Evolutionary conservation across 2,113 vertebrate species (phyloP), one percentile per base, ranked within the genome.

Genomic region (Lophura nycthemera): DNA sequence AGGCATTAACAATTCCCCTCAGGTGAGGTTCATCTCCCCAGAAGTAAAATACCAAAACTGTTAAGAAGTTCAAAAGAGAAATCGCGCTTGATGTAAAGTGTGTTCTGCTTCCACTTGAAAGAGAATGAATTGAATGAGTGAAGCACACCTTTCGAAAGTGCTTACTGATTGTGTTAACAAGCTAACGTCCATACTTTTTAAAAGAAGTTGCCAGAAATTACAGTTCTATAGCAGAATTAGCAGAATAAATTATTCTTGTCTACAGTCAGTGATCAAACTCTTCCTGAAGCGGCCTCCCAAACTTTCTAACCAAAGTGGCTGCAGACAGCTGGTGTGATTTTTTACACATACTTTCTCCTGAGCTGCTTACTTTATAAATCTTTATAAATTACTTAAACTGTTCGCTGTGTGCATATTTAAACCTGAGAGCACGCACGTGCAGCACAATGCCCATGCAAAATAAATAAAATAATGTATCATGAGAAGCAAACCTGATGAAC

Each of bases 361-460:
- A 13, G 67, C 5, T 70, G 16, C 67, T 56, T 29, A 21, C 6
- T 45, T 59, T 20, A 86, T 19, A 75, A 40, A 48, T 32, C 5
- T 42, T 48, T 24, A 83, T 19, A 71, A 40, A 48, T 29, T 8
- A 6, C 10, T 1, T 1, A 54, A 34, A 19, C 17, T 22, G n/a
- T 22, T 50, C 59, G 27, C 25, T 59, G 22, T 57, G n/a, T 1
- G 2, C 25, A 6, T 18, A 9, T 40, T 7, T 20, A 50, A 60
- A 43, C 24, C 25, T 36, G 32, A 32, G 22, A 24, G 22, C 13
- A 1, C 13, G 9, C 2, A n/a, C 17, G 10, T 54, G 34, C 1
- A 3, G 18, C 36, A 36, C 47, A n/a, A 11, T 0, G 2, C 11
- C 11, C 54, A 25, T 0, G 10, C 12, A 15, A 27, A 47, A 17